Conservation (phyloP, 2,113 vertebrate genomes). For the Colossoma macropomum region DNA sequence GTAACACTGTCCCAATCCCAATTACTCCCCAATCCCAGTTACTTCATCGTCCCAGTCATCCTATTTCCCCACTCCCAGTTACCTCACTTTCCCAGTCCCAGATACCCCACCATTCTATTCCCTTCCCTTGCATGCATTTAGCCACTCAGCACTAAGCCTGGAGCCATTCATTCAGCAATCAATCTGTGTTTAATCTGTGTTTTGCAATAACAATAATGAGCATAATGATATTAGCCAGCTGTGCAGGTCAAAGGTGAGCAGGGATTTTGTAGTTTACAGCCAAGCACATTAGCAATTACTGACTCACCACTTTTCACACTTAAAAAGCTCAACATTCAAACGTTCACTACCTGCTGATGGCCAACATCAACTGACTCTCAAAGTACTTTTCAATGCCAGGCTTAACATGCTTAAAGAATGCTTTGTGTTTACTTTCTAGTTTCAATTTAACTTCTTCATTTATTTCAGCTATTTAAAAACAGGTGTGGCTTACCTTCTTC, state of each 20-base stretch:
- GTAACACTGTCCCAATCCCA: background rate
- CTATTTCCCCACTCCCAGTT: background rate
- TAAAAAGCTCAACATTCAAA: background rate
- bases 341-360: background rate
- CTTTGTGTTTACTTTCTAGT: background rate
- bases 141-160: background rate
- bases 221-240: constrained; percentile 10
- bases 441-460: background rate
- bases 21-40: background rate
- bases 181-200: no score
- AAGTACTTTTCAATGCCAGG: no score
- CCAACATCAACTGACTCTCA: background rate
- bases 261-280: background rate
- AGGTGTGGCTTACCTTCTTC: constrained; percentile 72
- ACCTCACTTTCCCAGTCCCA: no score
- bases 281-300: background rate
- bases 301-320: background rate
- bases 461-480: constrained; percentile 11
- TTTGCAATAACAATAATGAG: background rate
- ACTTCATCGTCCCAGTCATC: background rate
- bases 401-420: background rate
- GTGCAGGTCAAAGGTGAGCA: background rate
- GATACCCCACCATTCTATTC: no score
- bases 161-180: background rate
- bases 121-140: background rate